Percentiles rank a stretch among this genome's conserved stretches.
Conservation (phyloP, 1,140 invertebrate species). For the Pseudomyrmex cubaensis region DNA sequence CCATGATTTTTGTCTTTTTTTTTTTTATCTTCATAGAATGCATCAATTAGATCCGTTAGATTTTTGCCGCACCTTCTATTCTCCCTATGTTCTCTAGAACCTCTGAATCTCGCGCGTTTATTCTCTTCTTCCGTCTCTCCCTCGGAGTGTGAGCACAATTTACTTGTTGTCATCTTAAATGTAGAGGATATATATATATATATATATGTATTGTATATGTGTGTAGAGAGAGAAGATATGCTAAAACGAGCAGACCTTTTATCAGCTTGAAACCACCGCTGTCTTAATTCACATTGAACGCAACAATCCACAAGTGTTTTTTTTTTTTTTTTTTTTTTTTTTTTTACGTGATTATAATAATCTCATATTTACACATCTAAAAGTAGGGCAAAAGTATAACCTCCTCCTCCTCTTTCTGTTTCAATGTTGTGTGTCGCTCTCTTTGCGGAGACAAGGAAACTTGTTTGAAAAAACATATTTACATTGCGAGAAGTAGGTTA, state of each 20-base stretch:
- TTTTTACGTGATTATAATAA: conserved; percentile 27
- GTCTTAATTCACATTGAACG: conserved; percentile 1
- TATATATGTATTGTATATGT: too few relatives aligned
- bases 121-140: background rate
- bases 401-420: background rate
- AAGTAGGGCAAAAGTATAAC: conserved; percentile 17
- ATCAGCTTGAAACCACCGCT: background rate
- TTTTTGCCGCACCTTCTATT: conserved; percentile 4
- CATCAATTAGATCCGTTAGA: conserved; percentile 5
- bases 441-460: background rate
- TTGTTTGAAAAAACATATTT: background rate
- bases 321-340: conserved; percentile 43
- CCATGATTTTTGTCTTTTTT: background rate
- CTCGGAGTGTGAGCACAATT: background rate
- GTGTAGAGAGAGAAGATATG: background rate
- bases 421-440: conserved; percentile 7
- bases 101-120: background rate
- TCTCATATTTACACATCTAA: conserved; percentile 47
- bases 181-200: background rate
- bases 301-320: conserved; percentile 30
- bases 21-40: conserved; percentile 25
- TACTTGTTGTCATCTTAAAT: background rate
- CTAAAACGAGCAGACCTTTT: conserved; percentile 12
- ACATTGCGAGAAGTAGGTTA: conserved; percentile 16
- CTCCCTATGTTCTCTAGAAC: background rate